phyloP scores from a whole-genome alignment of 2,113 vertebrate genomes.

The Barbus barbus region DNA sequence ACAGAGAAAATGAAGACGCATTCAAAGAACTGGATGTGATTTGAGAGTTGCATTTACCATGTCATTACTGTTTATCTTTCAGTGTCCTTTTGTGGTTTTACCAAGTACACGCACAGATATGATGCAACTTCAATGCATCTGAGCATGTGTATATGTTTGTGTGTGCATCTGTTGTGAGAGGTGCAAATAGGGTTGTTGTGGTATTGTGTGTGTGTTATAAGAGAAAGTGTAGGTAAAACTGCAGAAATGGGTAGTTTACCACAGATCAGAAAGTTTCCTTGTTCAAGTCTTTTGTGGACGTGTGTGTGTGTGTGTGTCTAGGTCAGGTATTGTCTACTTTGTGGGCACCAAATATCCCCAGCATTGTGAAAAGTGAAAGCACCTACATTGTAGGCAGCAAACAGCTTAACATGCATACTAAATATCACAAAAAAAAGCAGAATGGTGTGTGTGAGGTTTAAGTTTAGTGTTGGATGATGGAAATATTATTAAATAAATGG shows the following conservation, averaged over 20 bases:
- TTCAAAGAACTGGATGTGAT: constrained; percentile 29
- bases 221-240: neutral
- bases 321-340: neutral
- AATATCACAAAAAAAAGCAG: constrained; percentile 10
- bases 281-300: neutral
- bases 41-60: neutral
- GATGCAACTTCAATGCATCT: constrained; percentile 2
- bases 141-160: neutral
- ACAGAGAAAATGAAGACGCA: constrained; percentile 25
- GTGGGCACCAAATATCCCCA: neutral
- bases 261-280: neutral
- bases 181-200: neutral
- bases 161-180: neutral
- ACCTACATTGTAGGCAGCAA: neutral
- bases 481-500: constrained; percentile 7
- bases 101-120: constrained; percentile 12
- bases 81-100: constrained; percentile 19
- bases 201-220: neutral
- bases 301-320: neutral
- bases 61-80: constrained; percentile 24
- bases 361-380: neutral
- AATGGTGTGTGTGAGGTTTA: neutral
- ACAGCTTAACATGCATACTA: neutral
- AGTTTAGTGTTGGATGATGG: neutral
- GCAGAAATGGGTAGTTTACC: neutral